These are phyloP conservation scores for Amphipyra berbera DNA, from an alignment of 2,888 invertebrate species.

Conservation along the genomic window DNA sequence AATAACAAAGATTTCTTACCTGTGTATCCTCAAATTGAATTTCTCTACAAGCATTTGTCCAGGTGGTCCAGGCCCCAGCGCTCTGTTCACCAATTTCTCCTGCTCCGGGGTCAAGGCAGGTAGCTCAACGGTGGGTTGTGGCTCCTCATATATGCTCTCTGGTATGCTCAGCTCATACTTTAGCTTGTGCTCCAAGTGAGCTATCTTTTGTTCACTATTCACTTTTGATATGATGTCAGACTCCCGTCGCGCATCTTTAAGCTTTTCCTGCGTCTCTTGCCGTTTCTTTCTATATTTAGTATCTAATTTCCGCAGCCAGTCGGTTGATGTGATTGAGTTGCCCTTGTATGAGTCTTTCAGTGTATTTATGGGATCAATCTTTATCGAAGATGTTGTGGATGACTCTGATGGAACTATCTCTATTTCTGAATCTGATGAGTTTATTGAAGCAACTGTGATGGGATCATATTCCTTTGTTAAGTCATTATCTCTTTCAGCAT, in stretches of 20 bases:
- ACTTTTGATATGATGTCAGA: constrained; percentile 85
- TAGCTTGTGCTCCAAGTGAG: constrained; percentile 81
- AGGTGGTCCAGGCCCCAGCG: constrained; percentile 89
- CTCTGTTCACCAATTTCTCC: constrained; percentile 88
- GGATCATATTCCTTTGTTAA: constrained; percentile 80
- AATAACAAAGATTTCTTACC: constrained; percentile 64
- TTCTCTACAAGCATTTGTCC: constrained; percentile 91
- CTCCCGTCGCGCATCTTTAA: constrained; percentile 84
- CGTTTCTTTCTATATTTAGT: constrained; percentile 83
- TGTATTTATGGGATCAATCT: constrained; percentile 87
- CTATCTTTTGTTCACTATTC: constrained; percentile 83
- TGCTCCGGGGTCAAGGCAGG: constrained; percentile 92
- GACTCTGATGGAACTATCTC: constrained; percentile 82
- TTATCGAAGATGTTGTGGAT: constrained; percentile 79
- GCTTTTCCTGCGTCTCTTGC: constrained; percentile 79
- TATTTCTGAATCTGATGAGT: constrained; percentile 85
- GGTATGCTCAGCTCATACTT: constrained; percentile 86
- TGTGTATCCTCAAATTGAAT: constrained; percentile 86
- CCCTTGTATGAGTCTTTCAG: constrained; percentile 89
- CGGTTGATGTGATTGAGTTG: constrained; percentile 81
- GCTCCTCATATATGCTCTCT: constrained; percentile 85
- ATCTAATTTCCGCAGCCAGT: constrained; percentile 89
- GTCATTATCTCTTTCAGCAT: constrained; percentile 72
- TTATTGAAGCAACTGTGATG: constrained; percentile 83
- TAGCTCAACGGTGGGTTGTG: constrained; percentile 81